phyloP scores from a whole-genome alignment of 2,888 invertebrate genomes.

The Polydrusus tereticollis region DNA sequence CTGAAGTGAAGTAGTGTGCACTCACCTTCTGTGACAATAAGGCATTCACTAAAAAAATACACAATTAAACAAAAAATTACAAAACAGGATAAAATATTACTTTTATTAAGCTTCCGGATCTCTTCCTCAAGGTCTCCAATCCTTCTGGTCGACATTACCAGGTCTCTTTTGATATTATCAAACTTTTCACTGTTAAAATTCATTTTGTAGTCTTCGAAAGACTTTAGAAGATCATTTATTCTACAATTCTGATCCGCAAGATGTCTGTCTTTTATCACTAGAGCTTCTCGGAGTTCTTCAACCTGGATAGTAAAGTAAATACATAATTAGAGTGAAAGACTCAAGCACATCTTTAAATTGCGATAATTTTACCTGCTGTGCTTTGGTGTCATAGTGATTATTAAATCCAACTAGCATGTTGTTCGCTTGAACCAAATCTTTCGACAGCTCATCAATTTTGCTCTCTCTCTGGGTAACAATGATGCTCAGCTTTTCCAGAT shows the following conservation, averaged over 20 bases:
- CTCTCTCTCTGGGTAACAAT: conserved; percentile 63
- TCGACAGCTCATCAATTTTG: conserved; percentile 63
- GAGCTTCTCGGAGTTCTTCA: conserved; percentile 46
- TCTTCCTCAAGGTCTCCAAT: conserved; percentile 61
- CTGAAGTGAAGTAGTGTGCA: conserved; percentile 21
- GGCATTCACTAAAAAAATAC: conserved; percentile 60
- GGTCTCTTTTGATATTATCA: conserved; percentile 57
- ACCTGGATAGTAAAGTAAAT: conserved; percentile 46
- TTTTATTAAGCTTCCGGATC: conserved; percentile 61
- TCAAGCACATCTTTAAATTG: no score
- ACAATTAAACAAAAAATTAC: conserved; percentile 50
- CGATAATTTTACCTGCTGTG: conserved; percentile 59
- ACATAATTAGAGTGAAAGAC: conserved; percentile 12
- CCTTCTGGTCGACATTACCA: conserved; percentile 54
- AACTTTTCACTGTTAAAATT: conserved; percentile 58
- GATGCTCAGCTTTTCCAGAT: conserved; percentile 62
- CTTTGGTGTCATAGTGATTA: conserved; percentile 61
- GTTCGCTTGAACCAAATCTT: conserved; percentile 65
- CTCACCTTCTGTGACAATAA: conserved; percentile 59
- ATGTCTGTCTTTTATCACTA: conserved; percentile 55
- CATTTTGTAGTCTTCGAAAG: conserved; percentile 60
- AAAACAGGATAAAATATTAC: conserved; percentile 52
- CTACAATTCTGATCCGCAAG: conserved; percentile 56
- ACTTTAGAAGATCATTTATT: conserved; percentile 55
- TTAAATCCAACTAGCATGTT: conserved; percentile 65